Conservation (phyloP, 1,140 invertebrate genomes). For the Hyposmocoma kahamanoa region DNA sequence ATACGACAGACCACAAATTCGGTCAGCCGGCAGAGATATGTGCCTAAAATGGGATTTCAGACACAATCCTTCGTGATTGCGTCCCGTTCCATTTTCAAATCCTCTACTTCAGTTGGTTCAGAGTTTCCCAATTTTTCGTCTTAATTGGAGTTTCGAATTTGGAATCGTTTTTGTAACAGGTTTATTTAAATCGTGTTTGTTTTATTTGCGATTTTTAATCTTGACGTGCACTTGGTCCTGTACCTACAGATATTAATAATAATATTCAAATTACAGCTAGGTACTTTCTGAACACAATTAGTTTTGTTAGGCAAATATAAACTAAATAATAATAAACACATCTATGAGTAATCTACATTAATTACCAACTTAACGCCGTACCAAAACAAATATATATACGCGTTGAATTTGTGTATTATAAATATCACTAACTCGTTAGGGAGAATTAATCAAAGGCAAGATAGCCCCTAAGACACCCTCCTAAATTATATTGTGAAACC, state of each 20-base stretch:
- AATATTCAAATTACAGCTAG: too few relatives aligned
- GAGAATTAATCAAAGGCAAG: constrained; percentile 34
- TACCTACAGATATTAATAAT: too few relatives aligned
- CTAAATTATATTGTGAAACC: constrained; percentile 36
- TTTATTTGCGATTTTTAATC: too few relatives aligned
- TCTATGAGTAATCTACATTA: too few relatives aligned
- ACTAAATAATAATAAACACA: too few relatives aligned
- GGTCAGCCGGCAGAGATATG: constrained; percentile 28
- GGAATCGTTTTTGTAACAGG: not conserved
- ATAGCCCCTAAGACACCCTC: constrained; percentile 22
- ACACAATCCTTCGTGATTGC: constrained; percentile 40
- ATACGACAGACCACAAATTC: constrained; percentile 11
- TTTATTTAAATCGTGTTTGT: too few relatives aligned
- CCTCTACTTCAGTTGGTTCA: constrained; percentile 22
- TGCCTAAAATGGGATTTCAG: constrained; percentile 29
- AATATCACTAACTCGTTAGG: constrained; percentile 26
- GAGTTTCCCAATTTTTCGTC: not conserved
- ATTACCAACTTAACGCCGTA: too few relatives aligned
- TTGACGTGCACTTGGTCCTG: too few relatives aligned
- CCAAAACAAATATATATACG: too few relatives aligned
- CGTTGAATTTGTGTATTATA: too few relatives aligned
- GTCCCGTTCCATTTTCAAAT: constrained; percentile 40
- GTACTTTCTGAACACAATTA: too few relatives aligned
- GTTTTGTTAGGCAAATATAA: too few relatives aligned
- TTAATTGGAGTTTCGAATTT: constrained; percentile 16